Percentiles rank a stretch among this genome's conserved stretches.
phyloP scores from a whole-genome alignment of 2,797 vertebrate genomes.

The Sebastes diaconus region DNA sequence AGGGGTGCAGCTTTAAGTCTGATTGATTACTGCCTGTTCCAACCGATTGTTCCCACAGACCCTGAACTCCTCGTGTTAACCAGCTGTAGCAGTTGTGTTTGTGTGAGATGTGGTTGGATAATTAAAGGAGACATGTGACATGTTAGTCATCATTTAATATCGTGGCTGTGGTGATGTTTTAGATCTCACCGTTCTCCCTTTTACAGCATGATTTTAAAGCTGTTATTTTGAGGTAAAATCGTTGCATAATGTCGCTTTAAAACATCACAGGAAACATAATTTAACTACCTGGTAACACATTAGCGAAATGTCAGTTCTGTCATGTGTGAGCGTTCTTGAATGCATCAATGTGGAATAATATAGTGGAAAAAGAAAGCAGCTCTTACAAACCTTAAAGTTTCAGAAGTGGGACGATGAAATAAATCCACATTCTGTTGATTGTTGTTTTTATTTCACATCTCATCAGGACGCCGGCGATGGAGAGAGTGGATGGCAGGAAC shows the following conservation, averaged over 20 bases:
- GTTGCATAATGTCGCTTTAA: no score
- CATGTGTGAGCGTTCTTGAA: background rate
- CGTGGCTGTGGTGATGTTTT: background rate
- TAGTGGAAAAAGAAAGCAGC: background rate
- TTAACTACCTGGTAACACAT: no score
- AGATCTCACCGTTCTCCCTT: background rate
- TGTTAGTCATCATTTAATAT: background rate
- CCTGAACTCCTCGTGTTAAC: background rate
- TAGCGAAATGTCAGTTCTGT: background rate
- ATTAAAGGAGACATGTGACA: background rate
- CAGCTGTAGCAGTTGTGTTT: background rate
- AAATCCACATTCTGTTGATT: background rate
- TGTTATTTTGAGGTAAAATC: no score
- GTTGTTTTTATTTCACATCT: background rate
- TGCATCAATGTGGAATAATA: background rate
- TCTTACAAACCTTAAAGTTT: background rate
- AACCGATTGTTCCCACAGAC: background rate
- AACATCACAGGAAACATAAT: no score
- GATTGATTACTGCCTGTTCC: background rate
- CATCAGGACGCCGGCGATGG: constrained; percentile 73
- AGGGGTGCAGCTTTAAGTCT: constrained; percentile 29
- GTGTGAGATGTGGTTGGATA: background rate
- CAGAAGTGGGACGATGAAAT: background rate
- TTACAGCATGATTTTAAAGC: no score
- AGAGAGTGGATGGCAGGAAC: constrained; percentile 70